Evolutionary conservation across 2,113 vertebrate species (phyloP).

Genomic region (Serilophus lunatus): DNA sequence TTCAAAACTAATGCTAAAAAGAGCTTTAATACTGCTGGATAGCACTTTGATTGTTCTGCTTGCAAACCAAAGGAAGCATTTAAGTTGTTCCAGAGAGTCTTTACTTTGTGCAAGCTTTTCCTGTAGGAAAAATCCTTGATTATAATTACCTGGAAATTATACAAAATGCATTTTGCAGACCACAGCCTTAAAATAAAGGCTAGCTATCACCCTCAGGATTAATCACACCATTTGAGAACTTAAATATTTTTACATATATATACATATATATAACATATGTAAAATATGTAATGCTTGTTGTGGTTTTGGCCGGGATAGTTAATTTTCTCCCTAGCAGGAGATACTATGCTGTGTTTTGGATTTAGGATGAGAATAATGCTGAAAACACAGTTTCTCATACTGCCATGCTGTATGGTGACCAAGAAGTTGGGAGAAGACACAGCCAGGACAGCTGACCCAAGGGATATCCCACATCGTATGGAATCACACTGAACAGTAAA

Average conservation of each 20-base stretch:
- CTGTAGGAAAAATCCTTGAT: neutral
- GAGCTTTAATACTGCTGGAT: neutral
- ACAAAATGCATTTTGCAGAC: neutral
- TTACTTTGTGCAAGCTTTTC: neutral
- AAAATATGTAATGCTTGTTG: neutral
- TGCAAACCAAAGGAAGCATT: neutral
- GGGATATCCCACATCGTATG: neutral
- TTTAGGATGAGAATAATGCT: neutral
- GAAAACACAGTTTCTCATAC: neutral
- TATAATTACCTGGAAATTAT: neutral
- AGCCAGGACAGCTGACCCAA: neutral
- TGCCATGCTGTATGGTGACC: neutral
- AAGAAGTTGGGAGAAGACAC: neutral
- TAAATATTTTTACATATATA: too few species aligned
- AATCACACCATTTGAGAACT: neutral
- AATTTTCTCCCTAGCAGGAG: neutral
- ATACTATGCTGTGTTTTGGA: neutral
- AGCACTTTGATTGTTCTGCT: neutral
- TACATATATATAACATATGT: too few species aligned
- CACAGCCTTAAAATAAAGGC: neutral
- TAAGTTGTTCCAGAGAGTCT: neutral
- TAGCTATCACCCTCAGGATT: neutral
- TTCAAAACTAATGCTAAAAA: neutral
- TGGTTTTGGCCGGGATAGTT: neutral
- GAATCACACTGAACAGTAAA: neutral